Conservation (phyloP, 1,140 invertebrate genomes). For the Diplogasteroides magnus region DNA sequence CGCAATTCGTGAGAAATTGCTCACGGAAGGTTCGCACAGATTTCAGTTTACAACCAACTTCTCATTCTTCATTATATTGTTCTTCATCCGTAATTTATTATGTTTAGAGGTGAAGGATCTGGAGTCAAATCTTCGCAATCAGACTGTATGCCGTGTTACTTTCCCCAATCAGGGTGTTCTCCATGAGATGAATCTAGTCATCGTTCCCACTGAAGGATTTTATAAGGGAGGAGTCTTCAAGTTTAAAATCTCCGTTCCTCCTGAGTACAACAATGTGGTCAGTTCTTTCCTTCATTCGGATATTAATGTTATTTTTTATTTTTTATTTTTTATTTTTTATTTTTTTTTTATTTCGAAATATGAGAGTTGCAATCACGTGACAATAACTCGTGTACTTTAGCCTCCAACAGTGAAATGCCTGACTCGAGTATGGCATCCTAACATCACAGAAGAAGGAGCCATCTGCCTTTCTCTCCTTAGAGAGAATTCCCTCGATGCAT, state of each 20-base stretch:
- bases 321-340: slow-evolving; percentile 30
- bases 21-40: slow-evolving; percentile 72
- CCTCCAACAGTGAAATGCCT: slow-evolving; percentile 83
- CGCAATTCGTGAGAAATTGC: slow-evolving; percentile 75
- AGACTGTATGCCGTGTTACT: slow-evolving; percentile 70
- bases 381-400: too few species aligned
- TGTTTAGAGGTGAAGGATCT: slow-evolving; percentile 79
- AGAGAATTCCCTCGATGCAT: slow-evolving; percentile 83
- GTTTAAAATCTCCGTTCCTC: slow-evolving; percentile 78
- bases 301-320: slow-evolving; percentile 22
- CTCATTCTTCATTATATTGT: too few species aligned
- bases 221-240: slow-evolving; percentile 79
- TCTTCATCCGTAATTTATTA: slow-evolving; percentile 29
- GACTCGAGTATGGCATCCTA: slow-evolving; percentile 89
- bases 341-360: slow-evolving; percentile 14
- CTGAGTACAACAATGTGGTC: slow-evolving; percentile 92
- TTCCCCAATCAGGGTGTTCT: slow-evolving; percentile 73
- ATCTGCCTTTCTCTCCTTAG: slow-evolving; percentile 84
- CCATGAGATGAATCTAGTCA: slow-evolving; percentile 72
- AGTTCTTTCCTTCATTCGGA: slow-evolving; percentile 48
- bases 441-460: slow-evolving; percentile 80
- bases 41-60: too few species aligned
- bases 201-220: slow-evolving; percentile 79
- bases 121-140: slow-evolving; percentile 69
- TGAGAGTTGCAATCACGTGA: slow-evolving; percentile 12